Base-by-base conservation (phyloP, 2,797 vertebrate species). In the Sebastes taczanowskii region DNA sequence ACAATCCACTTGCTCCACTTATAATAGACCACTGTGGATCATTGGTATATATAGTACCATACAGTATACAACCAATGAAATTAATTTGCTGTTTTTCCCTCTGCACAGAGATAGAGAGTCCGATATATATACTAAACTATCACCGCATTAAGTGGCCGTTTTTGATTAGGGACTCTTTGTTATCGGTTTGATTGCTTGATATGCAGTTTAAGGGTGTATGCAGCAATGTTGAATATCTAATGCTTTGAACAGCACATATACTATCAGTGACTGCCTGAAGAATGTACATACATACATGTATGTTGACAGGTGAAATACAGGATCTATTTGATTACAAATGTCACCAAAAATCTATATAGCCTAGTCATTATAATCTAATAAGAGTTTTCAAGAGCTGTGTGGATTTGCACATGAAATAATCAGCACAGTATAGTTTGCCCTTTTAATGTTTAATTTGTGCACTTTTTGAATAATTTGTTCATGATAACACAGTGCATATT, bases 161-260 rank as follows among this genome's bases (percentile, higher is more conserved):
- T 67, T 29, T 59, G 70, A 75, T 63, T 32, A 20, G 23, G 2
- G 5, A 60, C 30, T 16, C 20, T 53, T 58, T 70, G 60, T 56
- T 72, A 52, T 83, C 64, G 38, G 16, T 80, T 18, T 69, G 53
- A 75, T 63, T 68, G 23, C 29, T 68, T 67, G 66, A 29, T 65
- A 49, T 55, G 5, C 8, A 66, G 34, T 65, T 79, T 34, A 55
- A 73, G 30, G 14, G 64, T 46, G 53, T 80, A 59, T 76, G 25
- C 63, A 69, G 34, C 42, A 46, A 68, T 62, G 35, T 52, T 72
- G 52, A 38, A 74, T 34, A 78, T 84, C 9, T 74, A 76, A 73
- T 64, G 32, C 25, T 75, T 66, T 68, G 30, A 81, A 84, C 68
- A 80, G 68, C 73, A 79, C 71, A 82, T 32, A 58, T 27, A 82